phyloP scores from a whole-genome alignment of 2,888 invertebrate species.

The Lochmaea crataegi region DNA sequence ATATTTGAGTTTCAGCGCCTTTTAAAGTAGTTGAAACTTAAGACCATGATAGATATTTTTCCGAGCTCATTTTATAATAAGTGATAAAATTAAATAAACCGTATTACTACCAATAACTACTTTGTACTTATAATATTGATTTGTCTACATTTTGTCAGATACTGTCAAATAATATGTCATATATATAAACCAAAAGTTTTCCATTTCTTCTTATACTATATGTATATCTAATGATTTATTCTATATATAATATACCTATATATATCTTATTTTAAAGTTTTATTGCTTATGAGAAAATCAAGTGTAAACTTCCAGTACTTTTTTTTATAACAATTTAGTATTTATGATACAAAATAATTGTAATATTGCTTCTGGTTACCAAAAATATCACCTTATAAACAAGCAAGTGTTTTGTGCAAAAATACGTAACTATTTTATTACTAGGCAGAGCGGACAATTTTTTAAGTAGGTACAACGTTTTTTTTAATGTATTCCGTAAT shows the following conservation, averaged over 20 bases:
- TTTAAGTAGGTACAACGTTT: background rate
- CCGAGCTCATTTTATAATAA: too few relatives aligned
- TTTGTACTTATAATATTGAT: conserved; percentile 30
- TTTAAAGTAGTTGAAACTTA: too few relatives aligned
- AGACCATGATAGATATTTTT: too few relatives aligned
- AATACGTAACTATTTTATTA: conserved; percentile 62
- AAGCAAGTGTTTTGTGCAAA: conserved; percentile 62
- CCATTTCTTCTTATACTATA: conserved; percentile 37
- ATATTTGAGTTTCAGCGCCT: too few relatives aligned
- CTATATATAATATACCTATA: conserved; percentile 51
- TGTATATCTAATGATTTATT: conserved; percentile 47
- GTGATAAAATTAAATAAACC: background rate
- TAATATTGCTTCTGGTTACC: conserved; percentile 65
- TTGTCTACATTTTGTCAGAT: conserved; percentile 19
- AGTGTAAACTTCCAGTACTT: conserved; percentile 46
- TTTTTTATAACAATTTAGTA: conserved; percentile 46
- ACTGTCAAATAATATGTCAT: conserved; percentile 37
- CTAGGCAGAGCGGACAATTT: conserved; percentile 41
- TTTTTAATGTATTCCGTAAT: background rate
- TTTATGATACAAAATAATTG: conserved; percentile 55
- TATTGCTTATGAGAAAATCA: conserved; percentile 58
- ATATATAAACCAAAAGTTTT: conserved; percentile 36
- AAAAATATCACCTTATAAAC: conserved; percentile 64
- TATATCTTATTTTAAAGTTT: conserved; percentile 52
- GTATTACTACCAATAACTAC: conserved; percentile 33